Evolutionary conservation across 2,113 vertebrate species (phyloP), one percentile per base, ranked within the genome.

Genomic region (Zapus hudsonius): DNA sequence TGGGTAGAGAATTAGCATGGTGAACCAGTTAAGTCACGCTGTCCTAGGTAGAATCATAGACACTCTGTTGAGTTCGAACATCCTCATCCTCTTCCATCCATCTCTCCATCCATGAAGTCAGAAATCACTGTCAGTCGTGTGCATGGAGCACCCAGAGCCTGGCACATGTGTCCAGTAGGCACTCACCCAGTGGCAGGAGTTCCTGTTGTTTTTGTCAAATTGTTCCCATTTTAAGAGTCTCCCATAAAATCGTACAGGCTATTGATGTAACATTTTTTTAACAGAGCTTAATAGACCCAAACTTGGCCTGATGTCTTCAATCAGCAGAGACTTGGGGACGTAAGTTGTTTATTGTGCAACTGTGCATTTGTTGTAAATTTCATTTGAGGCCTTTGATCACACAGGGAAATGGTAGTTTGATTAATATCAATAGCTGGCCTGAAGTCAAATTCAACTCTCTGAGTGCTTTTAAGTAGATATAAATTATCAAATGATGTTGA

Each of bases 391-490:
- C 38, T 36, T 57, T 92, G 70, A 47, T 91, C 44, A 38, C 36
- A n/a, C 0, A 72, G 59, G 29, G 55, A 72, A 89, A 67, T 42
- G 29, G 38, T 72, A 70, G 36, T 83, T 67, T 94, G 76, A 84
- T 90, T 59, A 75, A 80, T 92, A 70, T 33, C 12, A 78, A 2
- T 31, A 69, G 64, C 36, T 90, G 87, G 87, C 52, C 70, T 72
- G n/a, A 90, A 90, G 88, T 90, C 74, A 95, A 92, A 88, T 67
- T 76, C 38, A 75, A 64, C 73, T 81, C 82, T 87, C 84, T 67
- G 19, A 15, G 22, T 90, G 57, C 74, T 87, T 89, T 92, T 90
- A 94, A 85, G 27, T 74, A 66, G 64, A 61, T 73, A 40, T 90
- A 90, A 80, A 92, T 94, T 66, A 90, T 83, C 59, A 86, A 70